Conservation (phyloP, 2,888 invertebrate genomes). For the Yponomeuta plumbellus region DNA sequence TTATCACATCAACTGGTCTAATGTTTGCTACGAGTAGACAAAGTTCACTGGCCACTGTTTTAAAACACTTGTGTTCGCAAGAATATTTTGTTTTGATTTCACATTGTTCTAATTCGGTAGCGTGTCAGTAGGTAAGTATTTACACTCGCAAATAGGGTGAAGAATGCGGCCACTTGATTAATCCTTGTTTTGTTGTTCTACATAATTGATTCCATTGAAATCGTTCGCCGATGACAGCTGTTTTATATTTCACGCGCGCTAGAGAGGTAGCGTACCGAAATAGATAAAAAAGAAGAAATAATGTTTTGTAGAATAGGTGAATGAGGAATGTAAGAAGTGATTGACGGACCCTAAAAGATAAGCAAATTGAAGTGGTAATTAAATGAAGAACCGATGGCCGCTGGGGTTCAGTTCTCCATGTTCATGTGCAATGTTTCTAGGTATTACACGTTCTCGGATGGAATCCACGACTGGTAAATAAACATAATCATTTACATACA, state of each 20-base stretch:
- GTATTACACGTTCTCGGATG: too few species aligned
- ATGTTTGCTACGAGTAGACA: slow-evolving; percentile 8
- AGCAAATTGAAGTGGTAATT: too few species aligned
- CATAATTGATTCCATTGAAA: background rate
- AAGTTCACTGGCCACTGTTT: slow-evolving; percentile 6
- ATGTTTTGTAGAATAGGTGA: too few species aligned
- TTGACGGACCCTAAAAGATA: too few species aligned
- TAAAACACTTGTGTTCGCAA: background rate
- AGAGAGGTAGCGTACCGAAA: background rate
- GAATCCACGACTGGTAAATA: too few species aligned
- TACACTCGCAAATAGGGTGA: background rate
- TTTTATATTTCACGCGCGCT: background rate
- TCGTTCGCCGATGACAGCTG: background rate
- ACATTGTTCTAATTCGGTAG: slow-evolving; percentile 2
- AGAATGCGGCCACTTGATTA: slow-evolving; percentile 12
- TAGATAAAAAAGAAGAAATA: too few species aligned
- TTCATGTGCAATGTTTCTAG: too few species aligned
- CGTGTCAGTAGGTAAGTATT: background rate
- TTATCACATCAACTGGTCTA: slow-evolving; percentile 9
- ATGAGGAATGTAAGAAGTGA: too few species aligned
- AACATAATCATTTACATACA: too few species aligned
- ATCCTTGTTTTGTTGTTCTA: slow-evolving; percentile 7
- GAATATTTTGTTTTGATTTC: background rate
- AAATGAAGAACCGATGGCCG: too few species aligned
- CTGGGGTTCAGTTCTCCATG: too few species aligned